Conservation (phyloP, 1,140 invertebrate species). For the Cheumatopsyche charites region DNA sequence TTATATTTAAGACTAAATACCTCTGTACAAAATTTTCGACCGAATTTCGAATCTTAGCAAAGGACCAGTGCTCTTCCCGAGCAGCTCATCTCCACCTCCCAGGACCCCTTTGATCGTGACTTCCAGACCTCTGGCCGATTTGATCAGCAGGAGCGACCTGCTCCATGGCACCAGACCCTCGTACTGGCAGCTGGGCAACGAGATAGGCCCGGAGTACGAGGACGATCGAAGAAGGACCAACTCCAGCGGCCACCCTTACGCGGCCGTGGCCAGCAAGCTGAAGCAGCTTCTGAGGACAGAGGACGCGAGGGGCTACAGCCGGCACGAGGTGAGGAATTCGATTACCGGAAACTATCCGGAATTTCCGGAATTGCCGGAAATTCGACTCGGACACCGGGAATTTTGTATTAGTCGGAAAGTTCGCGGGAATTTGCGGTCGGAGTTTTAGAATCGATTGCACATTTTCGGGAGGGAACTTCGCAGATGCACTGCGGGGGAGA, state of each 20-base stretch:
- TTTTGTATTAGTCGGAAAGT: conserved; percentile 2
- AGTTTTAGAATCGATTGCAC: background rate
- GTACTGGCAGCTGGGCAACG: background rate
- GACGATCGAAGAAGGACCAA: background rate
- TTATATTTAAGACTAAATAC: no score
- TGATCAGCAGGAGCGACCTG: conserved; percentile 53
- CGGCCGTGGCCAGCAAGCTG: conserved; percentile 47
- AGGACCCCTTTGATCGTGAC: conserved; percentile 56
- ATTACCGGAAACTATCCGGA: conserved; percentile 16
- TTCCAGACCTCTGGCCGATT: conserved; percentile 53
- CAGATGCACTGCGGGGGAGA: background rate
- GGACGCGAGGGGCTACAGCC: conserved; percentile 46
- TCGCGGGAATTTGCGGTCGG: background rate
- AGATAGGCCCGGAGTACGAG: background rate
- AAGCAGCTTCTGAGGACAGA: conserved; percentile 35
- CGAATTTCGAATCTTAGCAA: no score
- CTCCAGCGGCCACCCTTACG: conserved; percentile 43
- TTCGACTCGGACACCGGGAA: conserved; percentile 28
- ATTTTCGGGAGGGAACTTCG: background rate
- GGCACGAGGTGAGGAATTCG: conserved; percentile 52
- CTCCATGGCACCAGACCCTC: conserved; percentile 35
- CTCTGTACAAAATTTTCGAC: conserved; percentile 32
- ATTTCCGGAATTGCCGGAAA: conserved; percentile 23
- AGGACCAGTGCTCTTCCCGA: conserved; percentile 59
- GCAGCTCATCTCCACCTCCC: conserved; percentile 51